These are phyloP conservation scores for Nymphalis c-album DNA, from an alignment of 2,888 invertebrate genomes.

Conservation along the genomic window DNA sequence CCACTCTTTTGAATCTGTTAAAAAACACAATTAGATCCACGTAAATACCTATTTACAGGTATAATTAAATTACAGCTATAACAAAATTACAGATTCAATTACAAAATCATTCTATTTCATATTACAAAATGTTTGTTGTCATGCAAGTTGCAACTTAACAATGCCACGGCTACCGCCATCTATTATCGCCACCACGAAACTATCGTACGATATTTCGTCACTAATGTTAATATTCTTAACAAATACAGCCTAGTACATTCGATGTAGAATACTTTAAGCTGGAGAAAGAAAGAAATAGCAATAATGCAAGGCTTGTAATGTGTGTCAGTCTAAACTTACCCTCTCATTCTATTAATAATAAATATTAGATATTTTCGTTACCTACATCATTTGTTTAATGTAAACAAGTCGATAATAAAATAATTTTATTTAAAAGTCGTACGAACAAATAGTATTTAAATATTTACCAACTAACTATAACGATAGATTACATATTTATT, in stretches of 20 bases:
- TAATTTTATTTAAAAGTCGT: too few species aligned
- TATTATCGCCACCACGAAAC: slow-evolving; percentile 40
- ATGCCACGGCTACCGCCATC: slow-evolving; percentile 53
- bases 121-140: neutral
- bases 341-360: too few species aligned
- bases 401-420: too few species aligned
- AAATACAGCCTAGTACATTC: neutral
- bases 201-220: slow-evolving; percentile 32
- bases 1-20: neutral
- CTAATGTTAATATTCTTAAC: neutral
- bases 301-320: too few species aligned
- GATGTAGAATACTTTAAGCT: neutral
- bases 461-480: too few species aligned
- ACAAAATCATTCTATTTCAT: neutral
- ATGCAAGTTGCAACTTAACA: neutral
- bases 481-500: too few species aligned
- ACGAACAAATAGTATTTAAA: too few species aligned
- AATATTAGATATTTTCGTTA: too few species aligned
- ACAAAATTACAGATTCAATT: neutral
- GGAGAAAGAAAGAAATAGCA: neutral
- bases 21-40: neutral
- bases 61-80: neutral
- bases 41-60: neutral
- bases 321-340: too few species aligned
- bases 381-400: too few species aligned